Percentiles rank a stretch among this genome's conserved stretches.
Conservation (phyloP, 2,888 invertebrate genomes). For the Phaedon cochleariae region DNA sequence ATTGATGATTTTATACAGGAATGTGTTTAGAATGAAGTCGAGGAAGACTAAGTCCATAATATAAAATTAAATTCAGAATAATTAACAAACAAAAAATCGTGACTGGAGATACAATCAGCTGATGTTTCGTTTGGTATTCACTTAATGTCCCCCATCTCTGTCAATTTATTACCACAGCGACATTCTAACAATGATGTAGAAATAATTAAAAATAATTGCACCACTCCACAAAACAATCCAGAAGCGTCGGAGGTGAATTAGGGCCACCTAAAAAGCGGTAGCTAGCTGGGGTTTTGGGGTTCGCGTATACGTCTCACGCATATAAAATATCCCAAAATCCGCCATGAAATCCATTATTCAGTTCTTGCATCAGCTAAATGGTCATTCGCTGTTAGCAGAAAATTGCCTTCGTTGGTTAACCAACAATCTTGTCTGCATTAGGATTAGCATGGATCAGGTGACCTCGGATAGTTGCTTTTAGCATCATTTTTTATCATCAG, state of each 20-base stretch:
- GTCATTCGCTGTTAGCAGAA: conserved; percentile 4
- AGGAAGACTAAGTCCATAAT: background rate
- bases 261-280: conserved; percentile 20
- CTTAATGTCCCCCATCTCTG: background rate
- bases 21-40: background rate
- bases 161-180: background rate
- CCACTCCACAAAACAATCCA: conserved; percentile 14
- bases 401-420: conserved; percentile 1
- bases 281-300: conserved; percentile 1
- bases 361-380: conserved; percentile 18
- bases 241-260: conserved; percentile 18
- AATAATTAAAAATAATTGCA: conserved; percentile 33
- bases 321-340: conserved; percentile 20
- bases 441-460: background rate
- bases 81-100: background rate
- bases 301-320: conserved; percentile 15
- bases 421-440: background rate
- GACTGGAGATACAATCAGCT: background rate
- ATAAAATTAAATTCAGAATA: background rate
- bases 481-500: too few species aligned
- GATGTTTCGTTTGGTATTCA: background rate
- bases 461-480: background rate
- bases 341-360: conserved; percentile 20
- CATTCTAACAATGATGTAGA: conserved; percentile 23
- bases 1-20: background rate